Evolutionary conservation across 2,888 invertebrate species (phyloP).

Genomic region (Drosophila vallismaia): DNA sequence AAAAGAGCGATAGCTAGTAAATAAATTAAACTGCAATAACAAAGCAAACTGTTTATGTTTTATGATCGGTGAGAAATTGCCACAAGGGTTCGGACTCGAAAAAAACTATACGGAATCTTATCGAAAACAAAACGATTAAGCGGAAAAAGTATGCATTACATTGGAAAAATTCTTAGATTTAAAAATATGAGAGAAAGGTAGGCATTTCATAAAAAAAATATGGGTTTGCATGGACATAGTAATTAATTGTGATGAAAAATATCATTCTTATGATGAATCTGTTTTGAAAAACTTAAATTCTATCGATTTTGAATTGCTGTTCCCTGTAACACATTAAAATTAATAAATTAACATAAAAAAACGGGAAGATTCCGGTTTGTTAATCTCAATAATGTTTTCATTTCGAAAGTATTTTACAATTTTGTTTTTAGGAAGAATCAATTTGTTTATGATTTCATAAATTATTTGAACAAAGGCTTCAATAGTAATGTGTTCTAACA

Average conservation of each 20-base stretch:
- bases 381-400: too few species aligned
- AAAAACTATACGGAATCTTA: slow-evolving; percentile 24
- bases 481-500: not conserved
- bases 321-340: too few species aligned
- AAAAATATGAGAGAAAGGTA: not conserved
- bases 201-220: slow-evolving; percentile 2
- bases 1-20: slow-evolving; percentile 23
- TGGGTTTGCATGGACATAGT: not conserved
- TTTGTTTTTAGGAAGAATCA: too few species aligned
- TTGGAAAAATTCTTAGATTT: slow-evolving; percentile 7
- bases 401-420: too few species aligned
- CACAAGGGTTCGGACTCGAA: slow-evolving; percentile 8
- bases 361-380: too few species aligned
- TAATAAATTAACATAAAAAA: too few species aligned
- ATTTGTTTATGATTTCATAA: not conserved
- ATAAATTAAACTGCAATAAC: slow-evolving; percentile 35
- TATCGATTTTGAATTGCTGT: too few species aligned
- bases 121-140: slow-evolving; percentile 13
- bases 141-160: slow-evolving; percentile 28
- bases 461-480: not conserved
- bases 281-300: not conserved
- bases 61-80: slow-evolving; percentile 23
- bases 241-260: not conserved
- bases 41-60: slow-evolving; percentile 37
- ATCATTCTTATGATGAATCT: too few species aligned